Evolutionary conservation across 2,797 vertebrate species (phyloP), one percentile per base, ranked within the genome.

Genomic region (Pseudomugil gertrudae): DNA sequence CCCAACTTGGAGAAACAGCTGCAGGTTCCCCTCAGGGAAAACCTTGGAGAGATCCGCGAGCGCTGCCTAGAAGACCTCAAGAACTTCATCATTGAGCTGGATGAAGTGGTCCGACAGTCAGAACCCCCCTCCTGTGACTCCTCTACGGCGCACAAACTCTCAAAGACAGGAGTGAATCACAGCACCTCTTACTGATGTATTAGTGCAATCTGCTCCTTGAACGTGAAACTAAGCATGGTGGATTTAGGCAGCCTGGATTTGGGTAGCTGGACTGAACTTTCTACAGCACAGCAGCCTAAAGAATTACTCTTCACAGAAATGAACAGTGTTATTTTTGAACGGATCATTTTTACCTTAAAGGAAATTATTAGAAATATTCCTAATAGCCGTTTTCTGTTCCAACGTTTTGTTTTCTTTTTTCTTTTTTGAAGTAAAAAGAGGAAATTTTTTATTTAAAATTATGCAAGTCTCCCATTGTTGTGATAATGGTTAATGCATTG

Each of bases 21-120:
- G 72, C 96, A 98, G 89, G 96, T 95, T 83, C 95, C 97, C 3
- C 89, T 99, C 62, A 91, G 96, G 74, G 96, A 98, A 85, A 99
- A 98, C 87, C 95, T 99, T 15, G 95, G 95, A 27, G 97, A 99
- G 86, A 97, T 99, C 77, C 96, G 97, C 0, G 96, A 98, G 77
- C 93, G 96, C 30, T 99, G 96, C 86, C 93, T 98, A 50, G 96
- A 97, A 66, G 96, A 98, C 88, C 94, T 99, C 59, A 95, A 96
- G 81, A 92, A 93, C 79, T 99, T 98, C 88, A 98, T 99, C 77
- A 72, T 8, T 2, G 91, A 93, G 73, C 73, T 94, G 72, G 93
- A 94, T 3, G 89, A 93, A 43, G 87, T 76, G 0, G 81, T 85
- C 1, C 88, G 81, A 69, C 92, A 91, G 58, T 82, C 87, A 0